Evolutionary conservation across 1,140 invertebrate species (phyloP).

Genomic region (Arion vulgaris): DNA sequence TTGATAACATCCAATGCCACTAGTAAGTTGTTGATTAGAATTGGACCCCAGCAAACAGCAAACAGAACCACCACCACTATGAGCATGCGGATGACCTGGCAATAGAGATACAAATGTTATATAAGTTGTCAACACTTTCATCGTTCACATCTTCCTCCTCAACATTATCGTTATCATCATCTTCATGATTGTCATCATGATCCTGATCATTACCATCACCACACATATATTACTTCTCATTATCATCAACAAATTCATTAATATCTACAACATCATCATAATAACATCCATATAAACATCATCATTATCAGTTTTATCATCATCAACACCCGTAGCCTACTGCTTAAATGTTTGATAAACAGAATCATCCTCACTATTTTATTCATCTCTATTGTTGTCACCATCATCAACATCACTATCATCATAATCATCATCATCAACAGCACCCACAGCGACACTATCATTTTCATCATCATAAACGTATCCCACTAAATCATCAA

Average conservation of each 20-base stretch:
- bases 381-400: background rate
- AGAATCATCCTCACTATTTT: background rate
- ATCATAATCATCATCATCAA: slow-evolving; percentile 21
- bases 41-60: slow-evolving; percentile 75
- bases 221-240: background rate
- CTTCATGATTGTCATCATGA: no score
- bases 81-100: slow-evolving; percentile 75
- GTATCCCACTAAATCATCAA: no score
- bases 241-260: background rate
- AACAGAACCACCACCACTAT: slow-evolving; percentile 74
- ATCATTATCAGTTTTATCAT: background rate
- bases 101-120: slow-evolving; percentile 2
- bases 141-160: no score
- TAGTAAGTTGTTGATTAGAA: slow-evolving; percentile 66
- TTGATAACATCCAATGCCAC: slow-evolving; percentile 76
- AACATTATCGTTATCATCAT: no score
- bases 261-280: background rate
- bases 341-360: background rate
- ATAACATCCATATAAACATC: background rate
- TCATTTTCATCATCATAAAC: background rate
- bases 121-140: background rate
- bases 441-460: background rate
- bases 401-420: slow-evolving; percentile 19
- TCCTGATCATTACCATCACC: no score
- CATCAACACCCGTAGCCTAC: background rate